Evolutionary conservation across 2,797 vertebrate genomes (phyloP), one percentile per base, ranked within the genome.

Genomic region (Bradypodion pumilum): DNA sequence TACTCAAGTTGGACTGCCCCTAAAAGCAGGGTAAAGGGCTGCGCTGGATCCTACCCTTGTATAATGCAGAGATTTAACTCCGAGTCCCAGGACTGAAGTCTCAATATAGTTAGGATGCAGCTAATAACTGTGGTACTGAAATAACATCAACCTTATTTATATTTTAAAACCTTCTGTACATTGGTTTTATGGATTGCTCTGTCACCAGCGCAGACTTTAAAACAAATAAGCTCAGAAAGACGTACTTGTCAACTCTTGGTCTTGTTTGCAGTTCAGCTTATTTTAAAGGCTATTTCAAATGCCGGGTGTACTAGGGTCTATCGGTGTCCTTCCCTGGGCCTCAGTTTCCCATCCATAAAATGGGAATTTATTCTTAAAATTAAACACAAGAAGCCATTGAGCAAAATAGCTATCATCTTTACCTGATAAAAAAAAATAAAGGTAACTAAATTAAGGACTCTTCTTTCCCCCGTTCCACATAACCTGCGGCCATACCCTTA

Each of bases 331-430:
- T 69, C 2, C 35, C 37, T 2, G 2, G 44, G 49, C 5, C 52
- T 85, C 78, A 60, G 37, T 68, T 60, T n/a, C 49, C 60, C 23
- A 37, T 74, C 62, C 44, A 65, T 74, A 60, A 68, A 75, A 68
- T 44, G 70, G 70, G 23, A 29, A 29, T 12, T 19, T 25, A 12
- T 49, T 74, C 42, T 5, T 7, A 80, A 49, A 49, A 69, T 29
- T 3, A 56, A 80, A 15, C 1, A 35, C 2, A 16, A 42, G 56
- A 62, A 63, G 29, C 13, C 42, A 16, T 72, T 7, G 27, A 16
- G 23, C 42, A 21, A 81, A 35, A 70, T 10, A 44, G 13, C 52
- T 2, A 40, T 5, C 32, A 35, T n/a, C 32, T 7, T 25, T 25
- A 35, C 1, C 4, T 32, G 32, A 52, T 27, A 32, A 59, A 46